Evolutionary conservation across 1,140 invertebrate species (phyloP), one percentile per base, ranked within the genome.

Genomic region (Diachasma alloeum): DNA sequence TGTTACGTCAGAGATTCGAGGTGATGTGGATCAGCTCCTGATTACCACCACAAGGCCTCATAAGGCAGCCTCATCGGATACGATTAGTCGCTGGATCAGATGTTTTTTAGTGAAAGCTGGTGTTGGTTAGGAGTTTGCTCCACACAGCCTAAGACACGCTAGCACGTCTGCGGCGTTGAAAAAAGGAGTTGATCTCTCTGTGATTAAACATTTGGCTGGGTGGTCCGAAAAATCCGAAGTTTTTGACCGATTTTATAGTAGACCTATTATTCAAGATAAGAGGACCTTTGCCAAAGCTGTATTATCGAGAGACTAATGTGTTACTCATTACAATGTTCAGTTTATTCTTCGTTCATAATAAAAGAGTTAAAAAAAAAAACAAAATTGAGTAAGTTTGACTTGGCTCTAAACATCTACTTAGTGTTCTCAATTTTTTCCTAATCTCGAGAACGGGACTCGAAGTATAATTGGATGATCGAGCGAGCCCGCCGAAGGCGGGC

Each of bases 171-270:
- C 72, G 3, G 77, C 72, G 5, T n/a, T 44, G 22, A 24, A 39
- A 4, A 78, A 74, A 26, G 72, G 72, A 0, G 13, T 78, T 1
- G 48, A 71, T 39, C 0, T 72, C 1, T 72, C 17, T 22, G 22
- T 73, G 0, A 72, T 73, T n/a, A 76, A 71, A 26, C 71, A 31
- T 24, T 17, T 76, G 22, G 75, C 70, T 9, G 53, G 70, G 4
- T 77, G 76, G 71, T 77, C 76, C 17, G n/a, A 46, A 4, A 76
- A 24, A 22, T 77, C 76, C n/a, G 36, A 77, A 22, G 76, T 77
- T 0, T 77, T 77, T 48, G 46, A 77, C 8, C 46, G 4, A 15
- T 77, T 73, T 53, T 77, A 77, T 15, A 73, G 73, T 59, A 44
- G 76, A 17, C 76, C 76, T 3, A 70, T 78, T 13, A 26, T 74